Evolutionary conservation across 2,888 invertebrate species (phyloP), one percentile per base, ranked within the genome.

Genomic region (Tinea semifulvella): DNA sequence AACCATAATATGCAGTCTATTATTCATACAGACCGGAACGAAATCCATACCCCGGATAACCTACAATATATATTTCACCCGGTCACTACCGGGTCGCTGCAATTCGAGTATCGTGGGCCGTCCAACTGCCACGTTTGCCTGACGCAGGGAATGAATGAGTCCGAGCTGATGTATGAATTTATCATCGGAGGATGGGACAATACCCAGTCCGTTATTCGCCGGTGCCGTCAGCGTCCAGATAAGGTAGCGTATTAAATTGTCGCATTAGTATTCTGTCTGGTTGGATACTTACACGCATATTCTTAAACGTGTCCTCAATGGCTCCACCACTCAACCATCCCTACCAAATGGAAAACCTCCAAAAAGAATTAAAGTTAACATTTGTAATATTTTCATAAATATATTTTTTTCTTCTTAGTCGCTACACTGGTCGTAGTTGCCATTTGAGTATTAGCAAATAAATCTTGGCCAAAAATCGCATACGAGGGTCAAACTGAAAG

Each of bases 161-260:
- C 84, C 46, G 82, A 83, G 52, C 85, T 85, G 18, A 85, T 87
- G 76, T 86, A 87, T 60, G 88, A 88, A 71, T 73, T 88, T 51
- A 82, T 88, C 55, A 79, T 88, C 53, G 88, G 88, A 43, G 88
- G 88, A 48, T 88, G 88, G 88, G 84, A 85, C 49, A 88, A 88
- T 63, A 79, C 75, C 39, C 82, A 85, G 52, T 87, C 87, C 27
- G 86, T 84, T 50, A 86, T 87, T 63, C 84, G 87, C 61, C 71
- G 84, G 63, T 82, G 84, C 74, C 80, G 83, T 53, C 79, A 83
- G 63, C 82, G 84, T 57, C 87, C 86, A 22, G 86, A 87, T 53
- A 85, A 86, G 84, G 85, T 86, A 77, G 61, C 52, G 56, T 61
- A 51, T 53, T 45, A 48, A 52, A 57, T 52, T 60, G 56, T 49